Evolutionary conservation across 1,140 invertebrate genomes (phyloP), one percentile per base, ranked within the genome.

Genomic region (Trichomalopsis sarcophagae): DNA sequence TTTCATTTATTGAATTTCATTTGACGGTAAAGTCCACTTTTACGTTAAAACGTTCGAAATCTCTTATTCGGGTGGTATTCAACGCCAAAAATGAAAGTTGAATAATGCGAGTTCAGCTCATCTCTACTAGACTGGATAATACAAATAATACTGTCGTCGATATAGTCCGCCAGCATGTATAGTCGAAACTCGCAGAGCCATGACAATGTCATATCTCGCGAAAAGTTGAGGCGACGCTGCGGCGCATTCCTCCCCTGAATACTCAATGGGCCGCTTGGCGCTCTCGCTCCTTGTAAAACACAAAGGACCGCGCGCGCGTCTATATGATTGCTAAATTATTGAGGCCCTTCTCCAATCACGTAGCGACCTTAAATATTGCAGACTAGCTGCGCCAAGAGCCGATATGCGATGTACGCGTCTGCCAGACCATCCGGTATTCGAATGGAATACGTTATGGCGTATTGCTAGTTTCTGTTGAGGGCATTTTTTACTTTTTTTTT

Each of bases 251-350:
- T 91, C 92, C 91, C 90, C 87, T 93, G 92, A 93, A 93, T 93
- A 93, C 92, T 90, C 91, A 93, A 93, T 93, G 91, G 89, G 90
- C 91, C 55, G 90, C 92, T 92, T 92, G 91, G 91, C 92, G 90
- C 90, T 89, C 55, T 44, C 89, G 87, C 85, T 88, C 83, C 88
- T 86, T 90, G 89, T 90, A 91, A 90, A 90, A 89, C 90, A 92
- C 91, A 92, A 92, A 92, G 90, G 90, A 90, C 89, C 89, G 89
- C 87, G 74, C 36, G 89, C 36, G 89, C 13, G 90, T 90, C 33
- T 36, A 93, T 93, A 93, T 93, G 92, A 93, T 92, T 92, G 92
- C 91, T 93, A 93, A 93, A 93, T 93, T 93, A 93, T 93, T 93
- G 92, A 93, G 88, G 89, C 87, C 78, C 73, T 92, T 88, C 89